These are phyloP conservation scores for Knipowitschia caucasica DNA, from an alignment of 2,797 vertebrate species.

Conservation along the genomic window DNA sequence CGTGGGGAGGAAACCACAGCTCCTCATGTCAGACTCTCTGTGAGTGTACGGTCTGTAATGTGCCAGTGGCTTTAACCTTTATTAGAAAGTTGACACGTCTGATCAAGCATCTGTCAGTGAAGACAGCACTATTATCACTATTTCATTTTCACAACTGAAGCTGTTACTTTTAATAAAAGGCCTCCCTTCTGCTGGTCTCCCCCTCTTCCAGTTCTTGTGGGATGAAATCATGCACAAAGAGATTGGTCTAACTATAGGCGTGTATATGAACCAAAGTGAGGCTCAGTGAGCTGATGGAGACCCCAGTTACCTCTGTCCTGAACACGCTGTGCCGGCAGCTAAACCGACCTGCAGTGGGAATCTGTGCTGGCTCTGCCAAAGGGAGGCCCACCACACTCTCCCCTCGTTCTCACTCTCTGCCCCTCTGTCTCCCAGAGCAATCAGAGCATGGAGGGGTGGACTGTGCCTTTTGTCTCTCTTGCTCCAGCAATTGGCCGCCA, in stretches of 20 bases:
- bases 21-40: conserved; percentile 49
- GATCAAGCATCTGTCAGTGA: conserved; percentile 56
- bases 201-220: background rate
- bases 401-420: conserved; percentile 13
- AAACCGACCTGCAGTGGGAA: conserved; percentile 54
- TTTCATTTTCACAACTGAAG: conserved; percentile 20
- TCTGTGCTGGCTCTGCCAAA: conserved; percentile 59
- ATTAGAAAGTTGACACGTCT: conserved; percentile 52
- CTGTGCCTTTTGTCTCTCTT: conserved; percentile 67
- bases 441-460: conserved; percentile 78
- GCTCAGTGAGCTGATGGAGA: conserved; percentile 47
- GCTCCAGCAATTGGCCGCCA: conserved; percentile 74
- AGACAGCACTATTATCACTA: conserved; percentile 19
- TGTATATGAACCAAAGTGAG: conserved; percentile 38
- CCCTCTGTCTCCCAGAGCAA: conserved; percentile 59
- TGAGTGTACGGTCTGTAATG: conserved; percentile 39
- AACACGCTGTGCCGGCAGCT: conserved; percentile 60
- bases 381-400: conserved; percentile 61
- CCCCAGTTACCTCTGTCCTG: conserved; percentile 58
- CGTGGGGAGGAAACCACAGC: conserved; percentile 24
- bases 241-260: conserved; percentile 21
- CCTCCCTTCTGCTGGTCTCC: background rate
- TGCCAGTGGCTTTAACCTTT: conserved; percentile 43
- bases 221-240: conserved; percentile 36
- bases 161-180: background rate